phyloP scores from a whole-genome alignment of 2,797 vertebrate genomes.

The Astyanax mexicanus region DNA sequence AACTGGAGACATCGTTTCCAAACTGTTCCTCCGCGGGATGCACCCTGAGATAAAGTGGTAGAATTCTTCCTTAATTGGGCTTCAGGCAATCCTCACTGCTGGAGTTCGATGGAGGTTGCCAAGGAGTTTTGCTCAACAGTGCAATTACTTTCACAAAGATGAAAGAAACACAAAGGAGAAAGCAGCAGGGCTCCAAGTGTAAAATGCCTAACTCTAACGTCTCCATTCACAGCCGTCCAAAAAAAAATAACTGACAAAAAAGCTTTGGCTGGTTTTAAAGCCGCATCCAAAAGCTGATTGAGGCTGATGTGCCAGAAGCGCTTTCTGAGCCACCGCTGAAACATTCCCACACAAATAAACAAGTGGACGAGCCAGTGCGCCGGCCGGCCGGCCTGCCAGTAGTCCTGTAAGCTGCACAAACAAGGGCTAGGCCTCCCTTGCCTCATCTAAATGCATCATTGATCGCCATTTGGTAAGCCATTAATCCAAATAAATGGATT shows the following conservation, averaged over 20 bases:
- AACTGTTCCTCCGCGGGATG: background rate
- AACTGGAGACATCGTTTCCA: conserved; percentile 15
- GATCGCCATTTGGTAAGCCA: conserved; percentile 83
- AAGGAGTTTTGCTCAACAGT: background rate
- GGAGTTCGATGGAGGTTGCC: conserved; percentile 2
- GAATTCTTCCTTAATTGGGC: conserved; percentile 31
- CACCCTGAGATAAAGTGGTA: background rate
- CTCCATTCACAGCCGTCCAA: background rate
- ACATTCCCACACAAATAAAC: conserved; percentile 72
- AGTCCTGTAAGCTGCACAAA: conserved; percentile 74
- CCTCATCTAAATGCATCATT: conserved; percentile 80
- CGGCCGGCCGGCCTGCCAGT: conserved; percentile 72
- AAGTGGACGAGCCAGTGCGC: conserved; percentile 58
- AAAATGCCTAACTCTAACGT: conserved; percentile 1
- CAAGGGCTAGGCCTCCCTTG: conserved; percentile 67
- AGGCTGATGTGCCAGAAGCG: conserved; percentile 75
- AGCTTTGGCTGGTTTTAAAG: conserved; percentile 67
- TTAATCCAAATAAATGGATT: conserved; percentile 85
- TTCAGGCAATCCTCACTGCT: conserved; percentile 29
- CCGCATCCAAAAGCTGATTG: conserved; percentile 73
- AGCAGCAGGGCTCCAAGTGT: background rate
- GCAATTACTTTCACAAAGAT: conserved; percentile 3
- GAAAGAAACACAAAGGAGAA: conserved; percentile 1
- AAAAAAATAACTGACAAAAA: background rate
- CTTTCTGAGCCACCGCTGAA: conserved; percentile 72